Base-by-base conservation (phyloP, 2,888 invertebrate genomes). In the Brenthis hecate region DNA sequence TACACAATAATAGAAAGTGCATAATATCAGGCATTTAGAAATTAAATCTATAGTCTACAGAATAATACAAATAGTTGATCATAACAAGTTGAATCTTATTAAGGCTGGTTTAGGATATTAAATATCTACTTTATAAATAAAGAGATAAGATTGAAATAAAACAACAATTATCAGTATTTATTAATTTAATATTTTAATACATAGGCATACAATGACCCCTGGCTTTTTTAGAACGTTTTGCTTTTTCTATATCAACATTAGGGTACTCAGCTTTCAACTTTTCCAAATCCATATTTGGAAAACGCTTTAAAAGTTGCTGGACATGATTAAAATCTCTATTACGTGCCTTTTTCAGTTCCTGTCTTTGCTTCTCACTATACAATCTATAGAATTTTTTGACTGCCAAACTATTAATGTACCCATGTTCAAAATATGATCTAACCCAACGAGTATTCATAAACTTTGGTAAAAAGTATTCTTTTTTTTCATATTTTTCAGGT, bases 221-320 rank as follows among this genome's bases (percentile, higher is more conserved):
- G 13, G 94, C 86, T 85, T 94, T 95, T 74, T 93, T 93, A 58
- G 85, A 84, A 6, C 82, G 83, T 76, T 94, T 94, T 1, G 95
- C 93, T 83, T 94, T 95, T 70, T 96, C 95, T 62, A 98, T 88
- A 84, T 98, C 94, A 6, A 97, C 95, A 81, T 94, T 86, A 5
- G 98, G 97, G 86, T 95, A 98, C 79, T 96, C 94, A 70, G 94
- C 91, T 81, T 95, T 94, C 28, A 98, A 80, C 65, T 95, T 91
- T 69, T 95, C 94, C 82, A 95, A 83, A 81, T 97, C 96, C 85
- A 96, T 87, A 80, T 97, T 93, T 1, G 97, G 97, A 86, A 96
- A 97, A 55, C 95, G 93, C 74, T 95, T 95, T 32, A 98, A 78
- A 66, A 97, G 84, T 73, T 95, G 94, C 85, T 95, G 94, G 0